Conservation (phyloP, 2,797 vertebrate species). For the Australoheros facetus region DNA sequence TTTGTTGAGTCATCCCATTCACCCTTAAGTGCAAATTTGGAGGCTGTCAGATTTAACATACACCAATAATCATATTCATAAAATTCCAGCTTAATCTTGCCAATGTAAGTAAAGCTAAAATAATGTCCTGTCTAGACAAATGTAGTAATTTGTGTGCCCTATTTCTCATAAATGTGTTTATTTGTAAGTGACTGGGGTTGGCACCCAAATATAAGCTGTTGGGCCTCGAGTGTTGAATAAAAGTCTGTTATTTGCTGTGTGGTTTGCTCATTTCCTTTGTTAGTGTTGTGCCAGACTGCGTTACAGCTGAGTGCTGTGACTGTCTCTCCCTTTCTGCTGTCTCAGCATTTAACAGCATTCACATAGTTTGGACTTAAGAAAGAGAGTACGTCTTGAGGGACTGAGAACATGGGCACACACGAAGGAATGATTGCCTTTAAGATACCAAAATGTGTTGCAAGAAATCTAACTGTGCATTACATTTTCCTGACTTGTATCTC, state of each 20-base stretch:
- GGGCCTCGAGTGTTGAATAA: conserved; percentile 69
- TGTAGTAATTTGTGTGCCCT: conserved; percentile 76
- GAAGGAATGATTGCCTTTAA: conserved; percentile 15
- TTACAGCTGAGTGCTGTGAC: conserved; percentile 65
- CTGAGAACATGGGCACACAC: conserved; percentile 12
- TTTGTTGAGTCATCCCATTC: conserved; percentile 53
- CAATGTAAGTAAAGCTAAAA: conserved; percentile 64
- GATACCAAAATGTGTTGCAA: conserved; percentile 44
- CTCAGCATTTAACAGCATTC: conserved; percentile 62
- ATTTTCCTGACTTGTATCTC: conserved; percentile 41
- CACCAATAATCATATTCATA: conserved; percentile 59
- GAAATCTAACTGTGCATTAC: conserved; percentile 23
- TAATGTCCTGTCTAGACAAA: conserved; percentile 76
- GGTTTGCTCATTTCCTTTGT: conserved; percentile 85
- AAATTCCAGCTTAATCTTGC: conserved; percentile 55
- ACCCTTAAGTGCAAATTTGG: conserved; percentile 58
- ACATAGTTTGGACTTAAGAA: conserved; percentile 37
- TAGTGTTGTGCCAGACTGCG: conserved; percentile 74
- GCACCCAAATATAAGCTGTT: conserved; percentile 65
- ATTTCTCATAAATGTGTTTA: conserved; percentile 75
- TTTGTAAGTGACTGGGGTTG: conserved; percentile 71
- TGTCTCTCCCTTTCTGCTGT: conserved; percentile 65
- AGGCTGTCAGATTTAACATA: conserved; percentile 60
- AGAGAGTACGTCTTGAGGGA: conserved; percentile 45
- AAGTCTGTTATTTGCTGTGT: conserved; percentile 79